Conservation (phyloP, 1,140 invertebrate species). For the Stegodyphus dumicola region DNA sequence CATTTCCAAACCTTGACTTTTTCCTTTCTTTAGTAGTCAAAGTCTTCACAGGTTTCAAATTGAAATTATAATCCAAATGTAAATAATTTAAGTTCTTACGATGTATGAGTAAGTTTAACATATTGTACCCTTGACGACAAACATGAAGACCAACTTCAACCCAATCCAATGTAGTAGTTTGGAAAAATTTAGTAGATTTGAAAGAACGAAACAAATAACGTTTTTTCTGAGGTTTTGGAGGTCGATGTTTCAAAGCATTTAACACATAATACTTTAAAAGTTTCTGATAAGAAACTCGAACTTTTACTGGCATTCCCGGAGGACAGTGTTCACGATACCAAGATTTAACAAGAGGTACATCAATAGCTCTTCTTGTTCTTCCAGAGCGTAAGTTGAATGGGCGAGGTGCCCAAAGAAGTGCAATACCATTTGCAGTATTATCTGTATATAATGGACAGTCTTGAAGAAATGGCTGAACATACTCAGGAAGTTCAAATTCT, state of each 20-base stretch:
- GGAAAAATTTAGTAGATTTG: conserved; percentile 99
- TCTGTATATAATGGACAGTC: conserved; percentile 97
- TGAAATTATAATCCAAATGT: conserved; percentile 99
- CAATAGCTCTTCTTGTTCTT: conserved; percentile 84
- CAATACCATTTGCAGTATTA: conserved; percentile 99
- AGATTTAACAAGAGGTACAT: conserved; percentile 95
- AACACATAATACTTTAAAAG: conserved; percentile 97
- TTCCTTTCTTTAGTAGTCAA: conserved; percentile 98
- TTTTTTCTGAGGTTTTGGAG: conserved; percentile 98
- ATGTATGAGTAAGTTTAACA: conserved; percentile 98
- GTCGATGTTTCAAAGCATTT: conserved; percentile 96
- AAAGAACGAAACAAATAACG: conserved; percentile 97
- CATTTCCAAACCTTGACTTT: conserved; percentile 99
- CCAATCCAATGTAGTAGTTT: conserved; percentile 99
- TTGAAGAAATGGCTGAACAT: conserved; percentile 90
- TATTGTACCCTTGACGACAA: conserved; percentile 99
- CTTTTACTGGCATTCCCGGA: conserved; percentile 98
- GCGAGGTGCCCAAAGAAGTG: conserved; percentile 96
- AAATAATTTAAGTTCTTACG: conserved; percentile 99
- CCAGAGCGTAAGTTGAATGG: conserved; percentile 97
- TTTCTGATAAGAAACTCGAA: conserved; percentile 97
- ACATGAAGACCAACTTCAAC: conserved; percentile 97
- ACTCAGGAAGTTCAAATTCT: conserved; percentile 92
- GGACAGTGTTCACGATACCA: conserved; percentile 97
- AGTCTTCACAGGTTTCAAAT: conserved; percentile 99